Conservation (phyloP, 1,140 invertebrate genomes). For the Zaprionus capensis region DNA sequence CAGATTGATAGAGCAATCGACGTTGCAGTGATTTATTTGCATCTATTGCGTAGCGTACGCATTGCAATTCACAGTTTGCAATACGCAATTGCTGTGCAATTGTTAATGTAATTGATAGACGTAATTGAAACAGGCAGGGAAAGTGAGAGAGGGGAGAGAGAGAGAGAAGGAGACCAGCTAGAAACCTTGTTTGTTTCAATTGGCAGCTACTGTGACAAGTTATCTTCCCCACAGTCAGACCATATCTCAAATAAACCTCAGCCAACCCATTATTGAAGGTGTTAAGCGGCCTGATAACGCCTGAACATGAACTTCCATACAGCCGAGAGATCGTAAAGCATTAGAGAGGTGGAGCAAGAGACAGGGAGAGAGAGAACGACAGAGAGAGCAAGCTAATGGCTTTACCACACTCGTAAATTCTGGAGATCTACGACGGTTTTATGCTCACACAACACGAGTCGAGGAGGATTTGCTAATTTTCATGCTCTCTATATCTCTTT, state of each 20-base stretch:
- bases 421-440: conserved; percentile 65
- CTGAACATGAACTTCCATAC: neutral
- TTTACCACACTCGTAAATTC: conserved; percentile 62
- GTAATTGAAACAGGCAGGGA: neutral
- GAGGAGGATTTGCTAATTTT: conserved; percentile 67
- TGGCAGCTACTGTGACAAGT: neutral
- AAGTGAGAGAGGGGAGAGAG: neutral
- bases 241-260: neutral
- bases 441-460: conserved; percentile 45
- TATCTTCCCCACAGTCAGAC: neutral
- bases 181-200: neutral
- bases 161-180: neutral
- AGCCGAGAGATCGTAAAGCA: conserved; percentile 25
- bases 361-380: neutral
- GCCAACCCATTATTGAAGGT: neutral
- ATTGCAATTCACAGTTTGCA: conserved; percentile 57
- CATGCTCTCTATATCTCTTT: conserved; percentile 1
- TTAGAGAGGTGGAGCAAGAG: neutral
- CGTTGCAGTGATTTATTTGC: conserved; percentile 68
- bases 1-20: conserved; percentile 11
- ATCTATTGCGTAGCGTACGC: conserved; percentile 55
- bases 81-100: conserved; percentile 34
- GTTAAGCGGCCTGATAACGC: neutral
- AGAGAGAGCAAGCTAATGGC: conserved; percentile 21
- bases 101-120: conserved; percentile 46